These are phyloP conservation scores for Pedionomus torquatus DNA, from an alignment of 2,113 vertebrate genomes.

Conservation along the genomic window DNA sequence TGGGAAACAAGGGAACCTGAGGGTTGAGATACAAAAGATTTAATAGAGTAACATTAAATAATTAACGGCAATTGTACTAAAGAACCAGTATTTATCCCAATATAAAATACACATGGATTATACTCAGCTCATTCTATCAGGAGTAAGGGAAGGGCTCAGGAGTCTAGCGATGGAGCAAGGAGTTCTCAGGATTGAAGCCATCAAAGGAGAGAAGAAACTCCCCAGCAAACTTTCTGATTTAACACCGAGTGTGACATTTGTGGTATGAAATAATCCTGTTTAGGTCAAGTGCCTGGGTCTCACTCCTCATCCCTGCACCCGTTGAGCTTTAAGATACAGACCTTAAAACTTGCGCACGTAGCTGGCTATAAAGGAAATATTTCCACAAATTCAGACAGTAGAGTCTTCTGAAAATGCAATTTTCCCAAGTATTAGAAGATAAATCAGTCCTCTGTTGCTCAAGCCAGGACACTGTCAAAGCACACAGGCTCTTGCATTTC, in stretches of 20 bases:
- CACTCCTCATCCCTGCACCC: not conserved
- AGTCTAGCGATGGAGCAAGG: not conserved
- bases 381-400: not conserved
- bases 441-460: not conserved
- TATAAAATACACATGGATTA: not conserved
- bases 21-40: not conserved
- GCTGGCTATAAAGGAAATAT: not conserved
- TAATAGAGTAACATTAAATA: not conserved
- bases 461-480: not conserved
- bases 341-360: not conserved
- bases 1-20: not conserved
- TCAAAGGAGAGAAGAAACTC: not conserved
- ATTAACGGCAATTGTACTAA: not conserved
- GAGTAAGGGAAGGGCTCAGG: not conserved
- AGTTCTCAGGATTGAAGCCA: too few species aligned
- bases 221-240: not conserved
- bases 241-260: not conserved
- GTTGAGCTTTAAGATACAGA: not conserved
- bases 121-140: not conserved
- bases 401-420: not conserved
- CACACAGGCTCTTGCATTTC: not conserved
- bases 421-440: not conserved
- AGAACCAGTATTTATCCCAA: not conserved
- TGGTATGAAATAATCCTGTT: not conserved
- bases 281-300: not conserved